Evolutionary conservation across 2,888 invertebrate genomes (phyloP).

Genomic region (Pyrochroa serraticornis): DNA sequence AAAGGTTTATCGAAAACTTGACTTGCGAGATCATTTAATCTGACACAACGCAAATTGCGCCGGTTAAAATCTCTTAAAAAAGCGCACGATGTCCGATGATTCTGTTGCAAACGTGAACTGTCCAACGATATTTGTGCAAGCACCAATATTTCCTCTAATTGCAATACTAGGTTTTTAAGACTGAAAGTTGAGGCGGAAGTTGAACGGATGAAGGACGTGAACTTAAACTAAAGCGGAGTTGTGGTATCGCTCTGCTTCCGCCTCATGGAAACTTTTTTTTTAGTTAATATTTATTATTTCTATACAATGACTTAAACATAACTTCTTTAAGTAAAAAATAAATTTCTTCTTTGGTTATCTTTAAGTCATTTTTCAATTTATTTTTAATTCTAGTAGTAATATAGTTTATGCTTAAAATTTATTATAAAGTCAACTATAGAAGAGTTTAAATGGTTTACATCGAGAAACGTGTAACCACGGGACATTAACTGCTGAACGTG

Average conservation of each 20-base stretch:
- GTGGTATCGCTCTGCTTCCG: conserved; percentile 11
- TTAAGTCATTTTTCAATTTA: conserved; percentile 35
- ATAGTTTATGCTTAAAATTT: conserved; percentile 27
- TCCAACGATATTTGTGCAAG: conserved; percentile 52
- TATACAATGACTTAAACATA: conserved; percentile 40
- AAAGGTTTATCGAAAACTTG: neutral
- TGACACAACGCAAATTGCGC: conserved; percentile 7
- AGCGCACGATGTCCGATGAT: conserved; percentile 10
- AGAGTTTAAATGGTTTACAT: conserved; percentile 31
- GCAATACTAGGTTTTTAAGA: conserved; percentile 36
- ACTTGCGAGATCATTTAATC: neutral
- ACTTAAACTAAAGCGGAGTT: conserved; percentile 27
- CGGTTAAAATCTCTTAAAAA: conserved; percentile 9
- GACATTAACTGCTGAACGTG: conserved; percentile 17
- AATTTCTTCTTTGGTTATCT: conserved; percentile 35
- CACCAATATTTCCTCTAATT: conserved; percentile 48
- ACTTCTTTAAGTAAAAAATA: conserved; percentile 37
- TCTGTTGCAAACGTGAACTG: conserved; percentile 28
- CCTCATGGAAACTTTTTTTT: conserved; percentile 30
- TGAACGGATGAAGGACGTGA: conserved; percentile 26
- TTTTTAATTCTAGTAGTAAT: conserved; percentile 27
- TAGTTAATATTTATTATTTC: conserved; percentile 26
- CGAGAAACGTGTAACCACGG: conserved; percentile 33
- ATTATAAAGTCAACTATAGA: conserved; percentile 27
- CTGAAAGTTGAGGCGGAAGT: conserved; percentile 34